A percentile compares a stretch with the other conserved stretches of the same genome.
Evolutionary conservation across 2,888 invertebrate genomes (phyloP).

Genomic region (Oasisia sp.): DNA sequence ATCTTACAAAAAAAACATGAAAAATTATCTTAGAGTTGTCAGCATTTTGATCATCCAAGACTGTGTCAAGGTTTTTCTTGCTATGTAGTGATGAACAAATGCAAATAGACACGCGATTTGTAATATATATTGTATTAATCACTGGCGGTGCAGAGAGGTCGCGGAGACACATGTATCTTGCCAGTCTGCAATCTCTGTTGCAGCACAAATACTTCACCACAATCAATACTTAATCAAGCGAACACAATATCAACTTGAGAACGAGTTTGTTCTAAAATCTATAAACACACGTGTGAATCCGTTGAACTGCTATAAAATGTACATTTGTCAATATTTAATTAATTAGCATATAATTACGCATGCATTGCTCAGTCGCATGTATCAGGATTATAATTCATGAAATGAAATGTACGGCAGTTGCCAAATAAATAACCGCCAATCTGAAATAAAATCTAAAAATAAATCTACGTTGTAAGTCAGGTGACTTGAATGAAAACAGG

Average conservation of each 20-base stretch:
- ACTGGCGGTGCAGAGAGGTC: not conserved
- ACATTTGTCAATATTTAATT: too few species aligned
- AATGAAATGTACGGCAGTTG: not conserved
- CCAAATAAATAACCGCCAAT: not conserved
- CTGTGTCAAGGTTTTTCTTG: not conserved
- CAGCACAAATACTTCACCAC: not conserved
- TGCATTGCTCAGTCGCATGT: too few species aligned
- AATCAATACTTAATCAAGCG: not conserved
- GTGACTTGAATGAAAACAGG: not conserved
- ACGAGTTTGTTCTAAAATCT: too few species aligned
- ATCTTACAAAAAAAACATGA: not conserved
- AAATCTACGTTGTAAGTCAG: not conserved
- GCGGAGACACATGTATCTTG: not conserved
- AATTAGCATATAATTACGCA: too few species aligned
- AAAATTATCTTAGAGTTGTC: not conserved
- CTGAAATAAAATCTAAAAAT: not conserved
- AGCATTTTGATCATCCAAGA: not conserved
- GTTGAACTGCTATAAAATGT: too few species aligned
- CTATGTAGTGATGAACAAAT: not conserved
- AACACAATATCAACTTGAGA: not conserved
- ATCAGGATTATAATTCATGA: too few species aligned
- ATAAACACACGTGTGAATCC: too few species aligned
- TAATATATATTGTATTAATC: not conserved
- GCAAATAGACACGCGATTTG: not conserved
- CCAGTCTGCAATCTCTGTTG: not conserved